Base-by-base conservation (phyloP, 2,113 vertebrate species). In the Istiophorus platypterus region DNA sequence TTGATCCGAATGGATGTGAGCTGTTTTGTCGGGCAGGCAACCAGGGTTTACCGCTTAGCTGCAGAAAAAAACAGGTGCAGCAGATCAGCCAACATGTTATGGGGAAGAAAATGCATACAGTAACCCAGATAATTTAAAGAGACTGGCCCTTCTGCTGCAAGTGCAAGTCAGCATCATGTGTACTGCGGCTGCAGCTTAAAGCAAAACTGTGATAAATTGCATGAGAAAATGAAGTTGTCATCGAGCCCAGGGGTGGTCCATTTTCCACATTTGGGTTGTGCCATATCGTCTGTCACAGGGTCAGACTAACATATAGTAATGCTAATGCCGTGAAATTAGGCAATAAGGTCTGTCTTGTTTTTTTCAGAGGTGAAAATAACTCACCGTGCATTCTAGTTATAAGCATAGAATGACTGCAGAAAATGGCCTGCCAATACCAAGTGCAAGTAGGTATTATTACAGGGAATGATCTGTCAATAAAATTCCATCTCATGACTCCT, bases 141-240 rank as follows among this genome's bases (percentile, higher is more conserved):
- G 73, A 63, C 70, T 65, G 54, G 64, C 24, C 59, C 68, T 45
- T 58, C 80, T 87, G 78, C 82, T 78, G 18, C 26, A 26, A 73
- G 58, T 65, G 34, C 51, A 47, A 77, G 66, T 12, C 42, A 86
- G 76, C 70, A 68, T 85, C 63, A 26, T 76, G 62, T 68, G 76
- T 68, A 64, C 81, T 78, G 61, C 27, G 80, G 72, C 65, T 76
- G 79, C 81, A 69, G 85, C 73, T 78, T 70, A 39, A 76, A 86
- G 83, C 72, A 82, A 84, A 90, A 81, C 80, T 61, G 42, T 86
- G 87, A 85, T 81, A 74, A 83, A 88, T 81, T 88, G 81, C 79
- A 79, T 75, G 69, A 78, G 81, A 88, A 87, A 90, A 85, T 70
- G 39, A 83, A 91, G 80, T 61, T 87, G 82, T 85, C 87, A 77